phyloP scores from a whole-genome alignment of 2,797 vertebrate species.

The Lagocephalus sceleratus region DNA sequence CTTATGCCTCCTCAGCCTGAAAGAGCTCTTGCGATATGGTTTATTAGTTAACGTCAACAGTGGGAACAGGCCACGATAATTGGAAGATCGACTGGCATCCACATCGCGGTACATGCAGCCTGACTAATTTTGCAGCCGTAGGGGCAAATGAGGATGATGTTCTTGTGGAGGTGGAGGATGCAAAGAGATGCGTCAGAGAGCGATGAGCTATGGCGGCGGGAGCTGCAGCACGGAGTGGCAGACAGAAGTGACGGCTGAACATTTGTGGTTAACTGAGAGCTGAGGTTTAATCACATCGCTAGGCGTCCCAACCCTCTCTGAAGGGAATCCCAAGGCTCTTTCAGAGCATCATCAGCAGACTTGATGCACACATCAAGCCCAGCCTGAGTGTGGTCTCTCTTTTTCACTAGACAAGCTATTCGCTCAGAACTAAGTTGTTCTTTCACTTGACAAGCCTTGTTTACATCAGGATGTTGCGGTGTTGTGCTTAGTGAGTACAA shows the following conservation, averaged over 20 bases:
- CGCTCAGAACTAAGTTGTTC: conserved; percentile 33
- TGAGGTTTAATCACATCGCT: conserved; percentile 67
- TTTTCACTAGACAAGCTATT: conserved; percentile 32
- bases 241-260: conserved; percentile 23
- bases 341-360: conserved; percentile 59
- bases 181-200: conserved; percentile 26
- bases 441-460: conserved; percentile 23
- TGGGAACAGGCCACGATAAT: conserved; percentile 31
- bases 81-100: conserved; percentile 33
- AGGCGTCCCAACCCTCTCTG: conserved; percentile 58
- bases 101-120: conserved; percentile 24
- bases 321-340: conserved; percentile 65
- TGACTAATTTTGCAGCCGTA: conserved; percentile 36
- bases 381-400: conserved; percentile 22
- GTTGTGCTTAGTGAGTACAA: conserved; percentile 10
- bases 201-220: background rate
- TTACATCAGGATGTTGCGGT: conserved; percentile 21
- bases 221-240: conserved; percentile 15
- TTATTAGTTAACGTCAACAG: conserved; percentile 43
- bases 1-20: conserved; percentile 49
- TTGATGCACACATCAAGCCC: conserved; percentile 52
- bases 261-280: conserved; percentile 59
- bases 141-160: conserved; percentile 24
- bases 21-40: conserved; percentile 46
- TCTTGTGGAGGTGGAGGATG: conserved; percentile 26